Evolutionary conservation across 2,797 vertebrate genomes (phyloP), one percentile per base, ranked within the genome.

Genomic region (Microhierax caerulescens): DNA sequence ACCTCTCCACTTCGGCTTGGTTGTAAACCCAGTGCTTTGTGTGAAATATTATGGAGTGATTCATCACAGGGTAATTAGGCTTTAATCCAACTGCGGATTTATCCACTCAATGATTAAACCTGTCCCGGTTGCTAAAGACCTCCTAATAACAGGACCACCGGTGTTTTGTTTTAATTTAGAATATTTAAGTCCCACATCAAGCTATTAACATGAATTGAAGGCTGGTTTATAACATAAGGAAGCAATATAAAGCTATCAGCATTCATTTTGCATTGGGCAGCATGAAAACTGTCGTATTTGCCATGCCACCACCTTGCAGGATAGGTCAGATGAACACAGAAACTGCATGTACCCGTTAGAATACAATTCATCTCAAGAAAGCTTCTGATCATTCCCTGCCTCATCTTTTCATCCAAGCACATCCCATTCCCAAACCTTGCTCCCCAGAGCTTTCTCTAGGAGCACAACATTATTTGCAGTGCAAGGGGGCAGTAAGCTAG

Each of bases 21-120:
- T 70, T 75, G 54, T 73, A 82, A 90, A 85, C 36, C 54, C 32
- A 65, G 16, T 54, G 63, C 48, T 93, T 64, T 47, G 8, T 67
- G 60, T 82, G 67, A 93, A 96, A 74, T 85, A 93, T 82, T 79
- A 45, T 48, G 53, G 51, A 84, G 50, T 79, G 83, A 94, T 88
- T 95, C 74, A 96, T 89, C 92, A 84, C 17, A 43, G 36, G 27
- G 70, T 45, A 85, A 86, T 96, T 88, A 92, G 95, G 77, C 95
- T 86, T 90, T 56, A 86, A 82, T 90, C 79, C 90, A 97, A 37
- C 47, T 80, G 63, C 90, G 87, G 90, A 79, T 95, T 74, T 82
- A 89, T 60, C 74, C 60, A 85, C 83, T 93, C 63, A 41, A 6
- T 65, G 30, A 93, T 73, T 94, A 96, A 94, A 81, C 67, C 65